Evolutionary conservation across 2,113 vertebrate genomes (phyloP), one percentile per base, ranked within the genome.

Genomic region (Pseudorasbora parva): DNA sequence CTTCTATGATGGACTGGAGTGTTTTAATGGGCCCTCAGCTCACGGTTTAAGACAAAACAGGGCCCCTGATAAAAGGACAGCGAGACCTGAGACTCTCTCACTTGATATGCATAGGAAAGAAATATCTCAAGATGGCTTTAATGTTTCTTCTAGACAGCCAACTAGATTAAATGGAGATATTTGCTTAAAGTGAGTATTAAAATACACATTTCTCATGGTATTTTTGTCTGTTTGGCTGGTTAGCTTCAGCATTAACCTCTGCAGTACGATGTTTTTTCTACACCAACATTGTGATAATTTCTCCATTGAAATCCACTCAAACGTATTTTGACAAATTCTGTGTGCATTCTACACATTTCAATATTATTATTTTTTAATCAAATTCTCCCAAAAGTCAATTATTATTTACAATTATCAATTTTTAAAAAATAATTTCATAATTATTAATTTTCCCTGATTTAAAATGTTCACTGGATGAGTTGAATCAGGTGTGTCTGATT

Each of bases 1-100:
- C n/a, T 69, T 64, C 23, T 30, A 47, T 90, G 92, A 92, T 92
- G 88, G 89, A 93, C 91, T 84, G 78, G 68, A 82, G 64, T 78
- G 45, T 88, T 90, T 90, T 89, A 87, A 64, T n/a, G 59, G 33
- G 45, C 49, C 56, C 60, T 69, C 2, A 27, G 47, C 41, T 84
- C 21, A 45, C 19, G 14, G 47, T n/a, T 62, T 19, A 30, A 41
- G 64, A 81, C 74, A 82, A 72, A 45, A 82, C 59, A 56, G 49
- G 30, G 66, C 77, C 51, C 41, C 56, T 43, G 73, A 64, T 73
- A 59, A 33, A 17, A 60, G 10, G 14, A 76, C 45, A 69, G 54
- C 0, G 7, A 73, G 27, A 43, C 5, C 54, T 23, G 41, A 37
- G 6, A 62, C n/a, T 78, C 33, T 62, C 33, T 57, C 5, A 14